A percentile compares a stretch with the other conserved stretches of the same genome.
phyloP scores from a whole-genome alignment of 2,888 invertebrate species.

The Helicoverpa assulta region DNA sequence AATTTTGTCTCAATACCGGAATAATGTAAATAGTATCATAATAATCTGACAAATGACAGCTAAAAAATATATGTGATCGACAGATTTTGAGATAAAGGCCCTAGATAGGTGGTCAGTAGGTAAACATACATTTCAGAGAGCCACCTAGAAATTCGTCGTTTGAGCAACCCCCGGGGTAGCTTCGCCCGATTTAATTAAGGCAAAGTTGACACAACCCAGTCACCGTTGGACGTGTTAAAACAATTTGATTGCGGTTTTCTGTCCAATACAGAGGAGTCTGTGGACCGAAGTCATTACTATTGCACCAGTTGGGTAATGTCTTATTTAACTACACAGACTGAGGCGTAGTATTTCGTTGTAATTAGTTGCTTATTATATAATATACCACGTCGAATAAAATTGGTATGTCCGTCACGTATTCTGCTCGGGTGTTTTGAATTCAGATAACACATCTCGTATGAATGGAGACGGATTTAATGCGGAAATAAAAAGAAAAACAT shows the following conservation, averaged over 20 bases:
- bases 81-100: conserved; percentile 33
- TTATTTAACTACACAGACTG: background rate
- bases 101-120: conserved; percentile 9
- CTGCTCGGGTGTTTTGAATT: conserved; percentile 5
- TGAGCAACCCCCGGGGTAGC: conserved; percentile 6
- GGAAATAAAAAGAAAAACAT: background rate
- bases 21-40: conserved; percentile 57
- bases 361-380: background rate
- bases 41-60: conserved; percentile 65
- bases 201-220: conserved; percentile 50
- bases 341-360: background rate
- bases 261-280: conserved; percentile 17
- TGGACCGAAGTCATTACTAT: conserved; percentile 10
- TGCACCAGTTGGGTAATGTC: background rate
- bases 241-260: conserved; percentile 52
- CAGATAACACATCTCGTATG: conserved; percentile 12
- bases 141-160: conserved; percentile 3
- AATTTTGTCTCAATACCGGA: conserved; percentile 35
- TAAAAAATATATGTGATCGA: conserved; percentile 41
- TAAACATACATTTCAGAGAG: conserved; percentile 8
- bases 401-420: conserved; percentile 19
- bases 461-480: conserved; percentile 11
- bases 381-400: background rate
- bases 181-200: conserved; percentile 46
- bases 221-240: conserved; percentile 40